phyloP scores from a whole-genome alignment of 1,140 invertebrate species.

The Drosophila tsacasi region DNA sequence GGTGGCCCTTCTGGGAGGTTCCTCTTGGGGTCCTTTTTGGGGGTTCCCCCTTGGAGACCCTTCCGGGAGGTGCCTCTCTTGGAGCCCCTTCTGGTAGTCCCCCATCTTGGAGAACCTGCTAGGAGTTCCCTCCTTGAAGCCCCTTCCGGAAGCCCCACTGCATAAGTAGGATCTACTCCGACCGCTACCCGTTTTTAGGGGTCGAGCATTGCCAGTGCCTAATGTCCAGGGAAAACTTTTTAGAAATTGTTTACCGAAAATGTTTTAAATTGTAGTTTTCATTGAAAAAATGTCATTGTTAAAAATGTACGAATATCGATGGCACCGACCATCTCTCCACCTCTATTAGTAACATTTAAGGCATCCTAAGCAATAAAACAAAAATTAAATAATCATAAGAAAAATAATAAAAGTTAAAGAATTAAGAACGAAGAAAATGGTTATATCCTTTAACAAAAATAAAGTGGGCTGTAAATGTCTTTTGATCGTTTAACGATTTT shows the following conservation, averaged over 20 bases:
- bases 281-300: background rate
- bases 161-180: constrained; percentile 4
- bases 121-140: background rate
- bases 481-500: no score
- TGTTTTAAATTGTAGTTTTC: constrained; percentile 28
- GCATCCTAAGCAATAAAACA: background rate
- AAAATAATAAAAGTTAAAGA: background rate
- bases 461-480: no score
- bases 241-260: constrained; percentile 35
- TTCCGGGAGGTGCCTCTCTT: background rate
- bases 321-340: no score
- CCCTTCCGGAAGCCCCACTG: constrained; percentile 3
- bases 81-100: background rate
- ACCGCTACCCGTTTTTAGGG: constrained; percentile 18
- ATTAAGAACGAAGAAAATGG: no score
- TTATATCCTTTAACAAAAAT: no score
- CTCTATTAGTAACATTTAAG: no score
- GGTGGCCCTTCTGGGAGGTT: background rate
- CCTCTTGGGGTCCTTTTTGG: background rate
- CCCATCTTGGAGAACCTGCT: background rate
- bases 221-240: constrained; percentile 19
- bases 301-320: no score
- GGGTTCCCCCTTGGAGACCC: background rate
- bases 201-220: constrained; percentile 14
- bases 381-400: background rate